phyloP scores from a whole-genome alignment of 2,797 vertebrate genomes.

The Champsocephalus gunnari region DNA sequence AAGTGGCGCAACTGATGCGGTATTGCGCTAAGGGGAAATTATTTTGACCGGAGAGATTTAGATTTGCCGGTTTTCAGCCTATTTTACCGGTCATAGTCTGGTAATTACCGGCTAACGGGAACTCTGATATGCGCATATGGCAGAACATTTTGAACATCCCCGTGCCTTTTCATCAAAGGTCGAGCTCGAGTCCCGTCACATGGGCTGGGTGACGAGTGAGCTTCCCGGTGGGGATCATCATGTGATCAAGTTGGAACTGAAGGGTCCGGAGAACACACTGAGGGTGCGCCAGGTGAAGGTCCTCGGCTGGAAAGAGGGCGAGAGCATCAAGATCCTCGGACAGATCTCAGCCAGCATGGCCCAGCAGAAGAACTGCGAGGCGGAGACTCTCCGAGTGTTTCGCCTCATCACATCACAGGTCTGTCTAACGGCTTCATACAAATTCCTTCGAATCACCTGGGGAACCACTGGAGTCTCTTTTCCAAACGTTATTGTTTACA shows the following conservation, averaged over 20 bases:
- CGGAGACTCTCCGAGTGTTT: constrained; percentile 95
- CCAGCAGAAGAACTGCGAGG: constrained; percentile 98
- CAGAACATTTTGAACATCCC: not conserved
- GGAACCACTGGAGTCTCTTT: not conserved
- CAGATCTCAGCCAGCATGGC: constrained; percentile 97
- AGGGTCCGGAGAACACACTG: constrained; percentile 98
- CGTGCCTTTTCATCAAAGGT: constrained; percentile 79
- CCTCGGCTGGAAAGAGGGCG: constrained; percentile 98
- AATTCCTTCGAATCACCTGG: too few species aligned
- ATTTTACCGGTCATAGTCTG: too few species aligned
- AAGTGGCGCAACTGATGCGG: too few species aligned
- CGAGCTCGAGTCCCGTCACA: constrained; percentile 97
- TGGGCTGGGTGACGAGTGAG: constrained; percentile 99
- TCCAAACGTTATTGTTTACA: not conserved
- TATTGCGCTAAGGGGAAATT: too few species aligned
- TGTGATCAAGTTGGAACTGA: constrained; percentile 97
- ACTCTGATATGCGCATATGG: not conserved
- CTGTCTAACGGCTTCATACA: not conserved
- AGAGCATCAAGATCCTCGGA: constrained; percentile 96
- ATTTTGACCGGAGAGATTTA: too few species aligned
- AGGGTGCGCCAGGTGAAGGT: constrained; percentile 98
- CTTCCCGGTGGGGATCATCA: constrained; percentile 96
- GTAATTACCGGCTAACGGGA: too few species aligned
- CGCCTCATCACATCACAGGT: constrained; percentile 99
- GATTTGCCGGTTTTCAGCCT: too few species aligned